Evolutionary conservation across 2,888 invertebrate genomes (phyloP).

Genomic region (Troilus luridus): DNA sequence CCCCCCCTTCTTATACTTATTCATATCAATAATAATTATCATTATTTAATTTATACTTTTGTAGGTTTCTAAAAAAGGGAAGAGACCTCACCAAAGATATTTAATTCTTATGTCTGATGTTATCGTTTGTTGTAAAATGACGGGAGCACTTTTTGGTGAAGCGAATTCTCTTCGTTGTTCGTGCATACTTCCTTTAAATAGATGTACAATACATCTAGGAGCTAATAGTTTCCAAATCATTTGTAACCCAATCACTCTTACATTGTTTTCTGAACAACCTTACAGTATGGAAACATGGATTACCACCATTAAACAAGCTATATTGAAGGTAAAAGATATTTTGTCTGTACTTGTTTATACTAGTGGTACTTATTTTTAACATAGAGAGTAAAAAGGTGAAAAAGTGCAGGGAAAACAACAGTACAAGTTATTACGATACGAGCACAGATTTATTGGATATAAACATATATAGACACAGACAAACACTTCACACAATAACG

Average conservation of each 20-base stretch:
- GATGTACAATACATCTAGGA: constrained; percentile 75
- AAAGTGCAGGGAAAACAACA: too few relatives aligned
- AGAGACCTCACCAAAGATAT: constrained; percentile 72
- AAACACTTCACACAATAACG: too few relatives aligned
- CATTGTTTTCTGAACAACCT: constrained; percentile 73
- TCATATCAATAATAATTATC: not conserved
- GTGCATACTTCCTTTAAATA: constrained; percentile 79
- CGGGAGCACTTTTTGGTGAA: constrained; percentile 72
- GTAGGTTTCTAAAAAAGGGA: constrained; percentile 66
- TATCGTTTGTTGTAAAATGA: constrained; percentile 80
- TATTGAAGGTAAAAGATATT: constrained; percentile 70
- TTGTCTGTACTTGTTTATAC: not conserved
- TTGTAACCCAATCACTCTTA: constrained; percentile 74
- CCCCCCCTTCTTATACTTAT: not conserved
- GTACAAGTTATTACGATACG: too few relatives aligned
- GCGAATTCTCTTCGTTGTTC: constrained; percentile 77
- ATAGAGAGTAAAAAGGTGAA: too few relatives aligned
- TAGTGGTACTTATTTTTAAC: too few relatives aligned
- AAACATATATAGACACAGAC: too few relatives aligned
- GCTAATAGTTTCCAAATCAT: constrained; percentile 76
- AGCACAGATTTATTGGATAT: too few relatives aligned
- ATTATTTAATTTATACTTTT: constrained; percentile 18
- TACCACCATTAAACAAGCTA: constrained; percentile 72
- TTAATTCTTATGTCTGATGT: constrained; percentile 82
- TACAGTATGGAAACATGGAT: constrained; percentile 75